phyloP scores from a whole-genome alignment of 2,888 invertebrate species.

The Phyllotreta cruciferae region DNA sequence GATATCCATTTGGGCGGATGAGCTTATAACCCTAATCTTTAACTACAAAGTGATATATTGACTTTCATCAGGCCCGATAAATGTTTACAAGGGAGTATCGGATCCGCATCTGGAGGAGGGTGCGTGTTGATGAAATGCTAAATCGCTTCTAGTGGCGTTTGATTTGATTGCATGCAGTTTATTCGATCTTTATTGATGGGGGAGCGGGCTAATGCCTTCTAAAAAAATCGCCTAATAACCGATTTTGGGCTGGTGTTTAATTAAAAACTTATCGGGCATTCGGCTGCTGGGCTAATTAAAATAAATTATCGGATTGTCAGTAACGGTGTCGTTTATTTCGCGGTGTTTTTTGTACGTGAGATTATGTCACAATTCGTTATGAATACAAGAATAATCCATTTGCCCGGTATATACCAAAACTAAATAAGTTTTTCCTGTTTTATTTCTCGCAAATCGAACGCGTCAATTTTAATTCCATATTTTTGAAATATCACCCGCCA shows the following conservation, averaged over 20 bases:
- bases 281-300: too few relatives aligned
- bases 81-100: conserved; percentile 40
- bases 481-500: neutral
- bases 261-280: neutral
- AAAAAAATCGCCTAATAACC: conserved; percentile 1
- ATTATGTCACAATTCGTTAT: neutral
- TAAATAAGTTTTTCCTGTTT: conserved; percentile 41
- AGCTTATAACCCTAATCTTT: conserved; percentile 28
- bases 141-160: conserved; percentile 38
- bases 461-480: neutral
- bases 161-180: conserved; percentile 38
- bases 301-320: neutral
- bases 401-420: conserved; percentile 13
- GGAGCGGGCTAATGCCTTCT: neutral
- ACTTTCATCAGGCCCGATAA: conserved; percentile 49
- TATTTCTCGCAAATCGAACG: neutral
- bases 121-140: conserved; percentile 39
- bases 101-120: conserved; percentile 31
- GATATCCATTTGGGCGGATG: too few relatives aligned
- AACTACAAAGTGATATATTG: conserved; percentile 44
- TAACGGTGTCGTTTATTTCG: neutral
- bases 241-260: neutral
- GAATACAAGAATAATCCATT: conserved; percentile 31
- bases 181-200: conserved; percentile 34
- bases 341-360: neutral